These are phyloP conservation scores for Anticlea derivata DNA, from an alignment of 2,888 invertebrate genomes.

Conservation along the genomic window DNA sequence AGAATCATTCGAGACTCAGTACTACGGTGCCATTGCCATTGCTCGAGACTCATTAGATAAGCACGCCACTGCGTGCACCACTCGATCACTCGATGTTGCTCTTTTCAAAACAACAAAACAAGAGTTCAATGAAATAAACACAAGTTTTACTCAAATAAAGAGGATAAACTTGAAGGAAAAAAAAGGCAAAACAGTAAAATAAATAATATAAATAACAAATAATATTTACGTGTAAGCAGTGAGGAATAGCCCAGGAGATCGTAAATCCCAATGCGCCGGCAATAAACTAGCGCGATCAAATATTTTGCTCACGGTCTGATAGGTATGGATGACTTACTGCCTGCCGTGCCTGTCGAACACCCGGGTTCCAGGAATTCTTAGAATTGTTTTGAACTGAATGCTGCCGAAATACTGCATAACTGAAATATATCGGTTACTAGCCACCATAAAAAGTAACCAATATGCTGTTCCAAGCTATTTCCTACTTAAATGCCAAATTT, in stretches of 20 bases:
- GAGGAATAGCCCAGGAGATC: slow-evolving; percentile 16
- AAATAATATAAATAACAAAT: not conserved
- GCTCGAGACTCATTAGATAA: too few species aligned
- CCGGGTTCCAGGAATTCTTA: not conserved
- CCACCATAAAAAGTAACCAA: too few species aligned
- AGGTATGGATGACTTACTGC: slow-evolving; percentile 21
- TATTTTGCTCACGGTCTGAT: slow-evolving; percentile 24
- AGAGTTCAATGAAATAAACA: too few species aligned
- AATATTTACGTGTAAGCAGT: slow-evolving; percentile 18
- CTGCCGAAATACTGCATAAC: slow-evolving; percentile 1
- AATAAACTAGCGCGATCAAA: slow-evolving; percentile 26
- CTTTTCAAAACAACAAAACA: too few species aligned
- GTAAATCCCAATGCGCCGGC: slow-evolving; percentile 21
- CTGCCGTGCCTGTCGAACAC: not conserved
- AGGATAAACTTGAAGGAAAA: too few species aligned
- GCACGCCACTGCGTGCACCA: too few species aligned
- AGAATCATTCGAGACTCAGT: too few species aligned
- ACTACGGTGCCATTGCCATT: too few species aligned
- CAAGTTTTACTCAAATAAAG: too few species aligned
- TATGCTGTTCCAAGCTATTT: too few species aligned
- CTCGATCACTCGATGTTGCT: too few species aligned
- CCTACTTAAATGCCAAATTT: too few species aligned
- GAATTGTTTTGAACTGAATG: not conserved
- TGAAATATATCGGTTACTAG: not conserved
- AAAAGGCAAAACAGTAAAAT: not conserved